Evolutionary conservation across 2,888 invertebrate species (phyloP), one percentile per base, ranked within the genome.

Genomic region (Autographa pulchrina): DNA sequence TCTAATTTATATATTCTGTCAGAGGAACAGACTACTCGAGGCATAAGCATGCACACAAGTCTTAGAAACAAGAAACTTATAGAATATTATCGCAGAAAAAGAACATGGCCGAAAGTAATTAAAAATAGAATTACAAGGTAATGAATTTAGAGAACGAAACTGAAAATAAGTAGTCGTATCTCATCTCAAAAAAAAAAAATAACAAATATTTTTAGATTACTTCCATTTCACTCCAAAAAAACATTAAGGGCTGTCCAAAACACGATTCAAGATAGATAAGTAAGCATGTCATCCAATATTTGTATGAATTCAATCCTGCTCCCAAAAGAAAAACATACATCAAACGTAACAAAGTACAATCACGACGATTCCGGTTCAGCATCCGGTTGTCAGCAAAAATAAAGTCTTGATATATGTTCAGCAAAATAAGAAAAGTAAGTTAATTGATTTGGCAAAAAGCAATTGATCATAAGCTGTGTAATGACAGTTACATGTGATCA

Each of bases 1-100:
- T 82, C 89, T 93, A 89, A 94, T 94, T 94, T 94, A 92, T 93
- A 94, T 93, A 93, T 92, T 89, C 90, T 90, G 88, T 89, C 89
- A 88, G 88, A 89, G 90, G 88, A 89, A 92, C 90, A 87, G 85
- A 86, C 85, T 84, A 85, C 88, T 90, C 87, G 83, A 74, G 75
- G 86, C 80, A 92, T 81, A 78, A 85, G 75, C 81, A 80, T 2
- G 63, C 18, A 18, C 66, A 80, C 68, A 89, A 89, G 80, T 85
- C 81, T 48, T n/a, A 48, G 48, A 8, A 48, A n/a, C 48, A n/a
- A 0, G n/a, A 48, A n/a, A 48, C 38, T 38, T 38, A 8, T 38
- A 11, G 38, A 38, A 38, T 38, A 11, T 38, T 38, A 38, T 38
- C 11, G 11, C 11, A 8, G 35, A 11, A 11, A 1, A 38, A 38